phyloP scores from a whole-genome alignment of 2,888 invertebrate genomes.

The Vannuccia rotundouncinata region DNA sequence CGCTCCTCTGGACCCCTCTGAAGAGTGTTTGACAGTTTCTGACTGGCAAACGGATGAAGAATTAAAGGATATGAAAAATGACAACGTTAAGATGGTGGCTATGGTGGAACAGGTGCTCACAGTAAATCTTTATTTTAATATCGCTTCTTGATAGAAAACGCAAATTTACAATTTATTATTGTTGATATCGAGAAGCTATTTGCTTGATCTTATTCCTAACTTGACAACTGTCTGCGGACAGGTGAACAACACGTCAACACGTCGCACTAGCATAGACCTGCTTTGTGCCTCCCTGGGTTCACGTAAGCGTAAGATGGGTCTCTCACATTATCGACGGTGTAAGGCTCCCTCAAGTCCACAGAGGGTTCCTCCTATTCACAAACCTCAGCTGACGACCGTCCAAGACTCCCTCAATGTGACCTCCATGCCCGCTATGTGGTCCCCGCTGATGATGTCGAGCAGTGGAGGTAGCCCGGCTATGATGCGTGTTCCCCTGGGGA shows the following conservation, averaged over 20 bases:
- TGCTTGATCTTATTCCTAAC: too few relatives aligned
- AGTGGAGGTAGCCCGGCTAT: not conserved
- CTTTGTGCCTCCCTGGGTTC: conserved; percentile 5
- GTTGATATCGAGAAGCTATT: too few relatives aligned
- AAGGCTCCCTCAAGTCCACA: not conserved
- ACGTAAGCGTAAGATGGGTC: conserved; percentile 4
- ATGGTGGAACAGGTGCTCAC: not conserved
- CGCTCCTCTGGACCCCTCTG: not conserved
- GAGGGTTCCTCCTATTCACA: not conserved
- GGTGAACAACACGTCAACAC: too few relatives aligned
- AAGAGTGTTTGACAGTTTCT: not conserved
- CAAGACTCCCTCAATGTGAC: too few relatives aligned
- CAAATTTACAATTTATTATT: too few relatives aligned
- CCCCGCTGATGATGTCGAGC: not conserved
- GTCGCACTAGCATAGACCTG: not conserved
- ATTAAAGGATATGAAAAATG: not conserved
- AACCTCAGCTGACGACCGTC: too few relatives aligned
- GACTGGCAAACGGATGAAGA: not conserved
- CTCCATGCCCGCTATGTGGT: not conserved
- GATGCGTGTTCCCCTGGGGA: not conserved
- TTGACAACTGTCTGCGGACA: too few relatives aligned
- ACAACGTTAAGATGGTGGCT: not conserved
- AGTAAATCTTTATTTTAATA: too few relatives aligned
- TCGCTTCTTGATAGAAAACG: too few relatives aligned
- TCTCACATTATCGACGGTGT: not conserved